Evolutionary conservation across 2,113 vertebrate species (phyloP).

Genomic region (Probosciger aterrimus): DNA sequence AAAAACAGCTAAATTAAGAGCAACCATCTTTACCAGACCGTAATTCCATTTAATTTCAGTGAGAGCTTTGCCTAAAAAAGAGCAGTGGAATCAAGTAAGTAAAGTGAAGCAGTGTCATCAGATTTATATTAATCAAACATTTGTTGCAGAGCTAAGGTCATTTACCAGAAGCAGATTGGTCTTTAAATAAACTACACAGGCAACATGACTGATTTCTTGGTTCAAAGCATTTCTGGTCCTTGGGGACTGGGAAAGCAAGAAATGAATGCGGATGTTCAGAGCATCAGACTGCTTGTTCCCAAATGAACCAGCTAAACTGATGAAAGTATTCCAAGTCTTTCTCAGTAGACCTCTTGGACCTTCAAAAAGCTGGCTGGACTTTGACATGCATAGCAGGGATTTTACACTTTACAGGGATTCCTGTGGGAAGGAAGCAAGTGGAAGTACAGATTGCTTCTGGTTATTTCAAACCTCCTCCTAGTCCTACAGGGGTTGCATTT

Average conservation of each 20-base stretch:
- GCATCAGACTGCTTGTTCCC: conserved; percentile 44
- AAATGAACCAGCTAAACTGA: conserved; percentile 44
- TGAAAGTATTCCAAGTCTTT: conserved; percentile 42
- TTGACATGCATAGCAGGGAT: conserved; percentile 21
- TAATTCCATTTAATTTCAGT: background rate
- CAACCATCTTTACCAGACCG: background rate
- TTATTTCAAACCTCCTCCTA: background rate
- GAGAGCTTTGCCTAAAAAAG: background rate
- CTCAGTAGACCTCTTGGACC: conserved; percentile 48
- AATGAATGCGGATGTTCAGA: conserved; percentile 39
- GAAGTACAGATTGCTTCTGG: background rate
- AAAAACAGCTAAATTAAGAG: background rate
- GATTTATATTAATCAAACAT: conserved; percentile 18
- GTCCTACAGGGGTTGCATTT: background rate
- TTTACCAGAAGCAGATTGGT: conserved; percentile 20
- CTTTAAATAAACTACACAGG: conserved; percentile 51
- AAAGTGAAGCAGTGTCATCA: background rate
- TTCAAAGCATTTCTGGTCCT: conserved; percentile 38
- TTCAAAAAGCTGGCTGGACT: conserved; percentile 13
- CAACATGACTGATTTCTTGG: conserved; percentile 50
- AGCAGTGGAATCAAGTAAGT: background rate
- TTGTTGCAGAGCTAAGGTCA: background rate
- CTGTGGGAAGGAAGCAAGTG: background rate
- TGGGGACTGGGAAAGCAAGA: conserved; percentile 22
- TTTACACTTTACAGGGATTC: conserved; percentile 12